Evolutionary conservation across 2,888 invertebrate species (phyloP).

Genomic region (Lutraria lutraria): DNA sequence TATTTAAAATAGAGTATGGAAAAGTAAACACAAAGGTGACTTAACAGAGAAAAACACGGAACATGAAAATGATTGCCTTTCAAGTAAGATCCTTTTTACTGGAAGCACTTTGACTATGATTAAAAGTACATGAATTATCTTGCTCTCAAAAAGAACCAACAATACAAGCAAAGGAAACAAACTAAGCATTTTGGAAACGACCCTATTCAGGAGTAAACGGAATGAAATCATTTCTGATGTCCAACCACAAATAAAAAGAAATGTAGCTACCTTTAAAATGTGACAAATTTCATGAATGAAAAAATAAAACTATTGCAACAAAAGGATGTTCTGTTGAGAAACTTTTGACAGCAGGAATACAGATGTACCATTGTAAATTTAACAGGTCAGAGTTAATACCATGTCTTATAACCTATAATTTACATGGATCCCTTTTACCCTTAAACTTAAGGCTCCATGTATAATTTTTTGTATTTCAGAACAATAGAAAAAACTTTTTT

Average conservation of each 20-base stretch:
- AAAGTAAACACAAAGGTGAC: neutral
- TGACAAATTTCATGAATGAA: slow-evolving; percentile 29
- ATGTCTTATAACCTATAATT: slow-evolving; percentile 46
- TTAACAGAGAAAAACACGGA: neutral
- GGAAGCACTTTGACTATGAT: neutral
- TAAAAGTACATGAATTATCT: slow-evolving; percentile 7
- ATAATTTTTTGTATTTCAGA: neutral
- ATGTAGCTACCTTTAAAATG: slow-evolving; percentile 23
- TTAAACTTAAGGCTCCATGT: neutral
- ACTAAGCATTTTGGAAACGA: neutral
- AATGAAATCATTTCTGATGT: neutral
- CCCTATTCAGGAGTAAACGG: neutral
- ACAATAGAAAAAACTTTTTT: slow-evolving; percentile 1
- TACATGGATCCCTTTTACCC: neutral
- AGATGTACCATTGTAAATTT: slow-evolving; percentile 31
- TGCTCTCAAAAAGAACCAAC: neutral
- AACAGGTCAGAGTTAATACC: slow-evolving; percentile 48
- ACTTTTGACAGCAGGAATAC: slow-evolving; percentile 31
- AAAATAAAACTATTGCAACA: neutral
- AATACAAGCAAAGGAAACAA: neutral
- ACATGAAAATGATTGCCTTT: neutral
- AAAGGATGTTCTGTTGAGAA: slow-evolving; percentile 40
- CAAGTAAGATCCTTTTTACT: neutral
- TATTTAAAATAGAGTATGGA: neutral
- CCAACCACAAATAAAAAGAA: neutral